phyloP scores from a whole-genome alignment of 2,888 invertebrate species.

The Drosophila fulvimacula region DNA sequence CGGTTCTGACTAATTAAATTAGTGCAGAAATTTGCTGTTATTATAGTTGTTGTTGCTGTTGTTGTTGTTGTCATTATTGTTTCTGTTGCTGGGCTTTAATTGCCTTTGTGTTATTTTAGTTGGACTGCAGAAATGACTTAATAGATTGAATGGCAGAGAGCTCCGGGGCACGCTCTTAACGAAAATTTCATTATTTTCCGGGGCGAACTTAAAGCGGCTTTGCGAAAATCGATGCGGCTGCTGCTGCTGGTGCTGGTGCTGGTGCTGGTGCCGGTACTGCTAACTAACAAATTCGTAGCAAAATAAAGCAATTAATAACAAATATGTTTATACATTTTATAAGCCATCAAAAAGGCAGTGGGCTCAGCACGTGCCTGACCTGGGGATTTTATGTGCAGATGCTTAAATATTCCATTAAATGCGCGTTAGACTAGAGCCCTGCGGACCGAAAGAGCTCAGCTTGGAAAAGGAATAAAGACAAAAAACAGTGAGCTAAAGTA shows the following conservation, averaged over 20 bases:
- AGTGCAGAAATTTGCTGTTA: slow-evolving; percentile 54
- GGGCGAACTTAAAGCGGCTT: slow-evolving; percentile 43
- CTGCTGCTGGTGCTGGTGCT: not conserved
- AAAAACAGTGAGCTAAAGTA: slow-evolving; percentile 1
- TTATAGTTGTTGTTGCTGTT: slow-evolving; percentile 26
- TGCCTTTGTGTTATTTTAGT: slow-evolving; percentile 34
- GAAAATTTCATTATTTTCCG: slow-evolving; percentile 19
- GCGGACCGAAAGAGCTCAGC: slow-evolving; percentile 9
- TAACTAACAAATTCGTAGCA: slow-evolving; percentile 36
- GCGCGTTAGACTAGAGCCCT: slow-evolving; percentile 36
- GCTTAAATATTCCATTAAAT: slow-evolving; percentile 68
- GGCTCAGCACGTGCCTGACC: slow-evolving; percentile 39
- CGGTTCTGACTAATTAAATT: slow-evolving; percentile 69
- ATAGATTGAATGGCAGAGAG: slow-evolving; percentile 43
- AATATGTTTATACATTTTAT: slow-evolving; percentile 62
- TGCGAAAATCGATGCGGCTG: slow-evolving; percentile 40
- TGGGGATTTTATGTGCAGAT: slow-evolving; percentile 48
- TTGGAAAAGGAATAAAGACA: not conserved
- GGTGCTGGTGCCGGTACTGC: not conserved
- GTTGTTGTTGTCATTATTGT: slow-evolving; percentile 14
- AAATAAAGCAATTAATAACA: slow-evolving; percentile 71
- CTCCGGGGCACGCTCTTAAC: not conserved
- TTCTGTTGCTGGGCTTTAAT: slow-evolving; percentile 51
- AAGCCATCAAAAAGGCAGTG: slow-evolving; percentile 52
- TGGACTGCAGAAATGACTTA: slow-evolving; percentile 39